Evolutionary conservation across 2,888 invertebrate genomes (phyloP).

Genomic region (Brachyopa scutellaris): DNA sequence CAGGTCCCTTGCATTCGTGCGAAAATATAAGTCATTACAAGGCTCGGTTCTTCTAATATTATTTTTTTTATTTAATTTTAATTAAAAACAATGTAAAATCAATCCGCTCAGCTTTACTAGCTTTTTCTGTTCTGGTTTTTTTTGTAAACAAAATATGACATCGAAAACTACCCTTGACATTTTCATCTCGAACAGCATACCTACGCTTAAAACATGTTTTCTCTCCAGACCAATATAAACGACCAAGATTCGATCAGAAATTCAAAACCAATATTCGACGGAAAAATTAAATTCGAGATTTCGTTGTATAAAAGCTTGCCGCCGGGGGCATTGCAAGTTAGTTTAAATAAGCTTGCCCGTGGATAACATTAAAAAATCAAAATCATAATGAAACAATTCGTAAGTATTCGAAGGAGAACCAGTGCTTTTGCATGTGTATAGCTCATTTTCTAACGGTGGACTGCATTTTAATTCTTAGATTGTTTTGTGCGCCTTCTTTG

Average conservation of each 20-base stretch:
- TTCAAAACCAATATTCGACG: not conserved
- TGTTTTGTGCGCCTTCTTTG: conserved; percentile 47
- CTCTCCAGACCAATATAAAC: conserved; percentile 13
- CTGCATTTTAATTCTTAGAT: conserved; percentile 22
- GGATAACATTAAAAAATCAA: conserved; percentile 22
- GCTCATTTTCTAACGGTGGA: not conserved
- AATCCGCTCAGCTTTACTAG: too few relatives aligned
- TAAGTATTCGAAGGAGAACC: conserved; percentile 18
- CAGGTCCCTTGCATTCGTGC: too few relatives aligned
- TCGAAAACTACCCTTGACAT: conserved; percentile 51
- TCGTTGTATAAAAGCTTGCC: conserved; percentile 59
- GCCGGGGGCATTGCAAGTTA: conserved; percentile 33
- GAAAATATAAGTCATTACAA: too few relatives aligned
- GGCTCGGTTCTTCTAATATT: too few relatives aligned
- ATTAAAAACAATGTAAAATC: too few relatives aligned
- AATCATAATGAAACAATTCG: conserved; percentile 58
- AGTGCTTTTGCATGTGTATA: too few relatives aligned
- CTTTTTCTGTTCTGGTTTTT: too few relatives aligned
- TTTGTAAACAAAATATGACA: conserved; percentile 22
- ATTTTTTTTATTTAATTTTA: too few relatives aligned
- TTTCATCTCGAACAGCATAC: conserved; percentile 11
- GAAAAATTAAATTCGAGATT: too few relatives aligned
- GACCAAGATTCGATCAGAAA: conserved; percentile 27
- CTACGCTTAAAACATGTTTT: conserved; percentile 47
- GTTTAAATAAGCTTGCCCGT: conserved; percentile 42